These are phyloP conservation scores for Drosophila arizonae DNA, from an alignment of 1,140 invertebrate species.

Conservation along the genomic window DNA sequence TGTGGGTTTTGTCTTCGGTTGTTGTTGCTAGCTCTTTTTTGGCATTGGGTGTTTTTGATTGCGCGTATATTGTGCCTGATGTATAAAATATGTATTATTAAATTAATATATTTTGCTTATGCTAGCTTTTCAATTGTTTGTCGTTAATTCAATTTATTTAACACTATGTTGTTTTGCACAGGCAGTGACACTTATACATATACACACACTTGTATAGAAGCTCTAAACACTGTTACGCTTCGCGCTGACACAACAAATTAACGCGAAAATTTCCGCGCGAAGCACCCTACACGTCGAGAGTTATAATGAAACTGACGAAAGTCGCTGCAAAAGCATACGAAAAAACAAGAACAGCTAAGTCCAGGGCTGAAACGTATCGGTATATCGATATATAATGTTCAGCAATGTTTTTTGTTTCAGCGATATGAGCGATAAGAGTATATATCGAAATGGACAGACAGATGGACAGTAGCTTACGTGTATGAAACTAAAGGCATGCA, in stretches of 20 bases:
- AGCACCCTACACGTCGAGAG: conserved; percentile 3
- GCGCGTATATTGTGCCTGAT: conserved; percentile 1
- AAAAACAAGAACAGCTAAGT: conserved; percentile 2
- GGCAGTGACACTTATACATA: conserved; percentile 21
- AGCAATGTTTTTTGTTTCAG: neutral
- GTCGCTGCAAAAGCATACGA: neutral
- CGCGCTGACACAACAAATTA: conserved; percentile 39
- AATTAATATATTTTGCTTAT: conserved; percentile 18
- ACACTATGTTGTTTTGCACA: conserved; percentile 45
- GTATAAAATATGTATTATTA: conserved; percentile 17
- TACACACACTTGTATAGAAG: conserved; percentile 18
- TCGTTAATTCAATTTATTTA: conserved; percentile 60
- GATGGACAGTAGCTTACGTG: neutral
- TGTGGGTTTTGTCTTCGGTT: conserved; percentile 4
- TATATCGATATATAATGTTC: conserved; percentile 1
- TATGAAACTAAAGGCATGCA: neutral
- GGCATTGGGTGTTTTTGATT: conserved; percentile 14
- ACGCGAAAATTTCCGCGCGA: neutral
- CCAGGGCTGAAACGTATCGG: conserved; percentile 9
- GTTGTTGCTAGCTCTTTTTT: conserved; percentile 24
- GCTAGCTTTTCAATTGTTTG: conserved; percentile 37
- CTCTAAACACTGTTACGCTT: conserved; percentile 26
- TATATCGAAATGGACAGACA: too few species aligned
- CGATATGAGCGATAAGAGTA: neutral
- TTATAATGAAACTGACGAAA: conserved; percentile 28